phyloP scores from a whole-genome alignment of 2,113 vertebrate species.

The Osmerus mordax region DNA sequence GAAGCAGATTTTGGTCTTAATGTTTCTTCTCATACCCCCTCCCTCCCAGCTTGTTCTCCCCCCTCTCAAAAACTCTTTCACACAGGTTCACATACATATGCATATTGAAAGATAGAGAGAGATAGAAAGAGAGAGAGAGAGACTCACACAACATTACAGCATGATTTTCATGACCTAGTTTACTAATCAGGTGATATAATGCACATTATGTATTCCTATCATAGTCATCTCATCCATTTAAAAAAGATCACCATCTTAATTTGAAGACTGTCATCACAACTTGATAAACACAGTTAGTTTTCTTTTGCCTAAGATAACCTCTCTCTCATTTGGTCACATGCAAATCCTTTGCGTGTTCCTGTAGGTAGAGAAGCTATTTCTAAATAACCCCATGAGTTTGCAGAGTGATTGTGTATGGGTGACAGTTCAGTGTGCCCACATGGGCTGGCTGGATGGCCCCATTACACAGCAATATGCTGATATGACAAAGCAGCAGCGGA shows the following conservation, averaged over 20 bases:
- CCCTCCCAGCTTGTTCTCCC: constrained; percentile 4
- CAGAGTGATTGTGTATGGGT: constrained; percentile 4
- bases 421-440: constrained; percentile 33
- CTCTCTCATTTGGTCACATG: constrained; percentile 21
- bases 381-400: neutral
- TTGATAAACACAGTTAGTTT: constrained; percentile 32
- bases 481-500: constrained; percentile 59
- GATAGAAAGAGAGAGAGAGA: no score
- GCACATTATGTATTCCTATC: constrained; percentile 5
- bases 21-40: neutral
- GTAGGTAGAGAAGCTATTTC: no score
- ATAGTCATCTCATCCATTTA: constrained; percentile 20
- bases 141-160: neutral
- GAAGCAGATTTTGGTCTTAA: constrained; percentile 37
- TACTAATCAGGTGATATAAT: constrained; percentile 32
- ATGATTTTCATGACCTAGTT: constrained; percentile 38
- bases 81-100: neutral
- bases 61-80: neutral
- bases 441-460: constrained; percentile 31
- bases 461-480: constrained; percentile 55
- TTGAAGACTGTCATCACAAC: neutral
- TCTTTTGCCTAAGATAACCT: constrained; percentile 30
- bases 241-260: constrained; percentile 1
- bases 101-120: no score
- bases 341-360: constrained; percentile 8